Conservation (phyloP, 92 coral and sea anemone genomes). For the Heteractis magnifica region DNA sequence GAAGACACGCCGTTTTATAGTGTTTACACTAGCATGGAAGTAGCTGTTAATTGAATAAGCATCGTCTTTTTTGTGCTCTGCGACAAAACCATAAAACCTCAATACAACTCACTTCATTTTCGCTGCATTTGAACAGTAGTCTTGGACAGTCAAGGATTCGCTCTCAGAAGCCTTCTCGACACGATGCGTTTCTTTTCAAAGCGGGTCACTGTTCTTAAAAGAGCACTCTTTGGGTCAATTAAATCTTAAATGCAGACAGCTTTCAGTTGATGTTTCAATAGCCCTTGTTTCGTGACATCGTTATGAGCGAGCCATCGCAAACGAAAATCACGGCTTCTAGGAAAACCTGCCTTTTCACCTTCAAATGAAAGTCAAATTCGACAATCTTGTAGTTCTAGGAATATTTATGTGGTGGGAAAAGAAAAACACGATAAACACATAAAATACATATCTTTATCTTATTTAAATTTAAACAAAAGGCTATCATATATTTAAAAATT, state of each 20-base stretch:
- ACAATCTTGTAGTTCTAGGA: slow-evolving; percentile 1
- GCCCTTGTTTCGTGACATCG: slow-evolving; percentile 17
- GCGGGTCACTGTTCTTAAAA: slow-evolving; percentile 24
- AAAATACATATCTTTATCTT: background rate
- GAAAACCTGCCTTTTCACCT: background rate
- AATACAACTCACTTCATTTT: slow-evolving; percentile 23
- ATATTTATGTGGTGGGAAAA: slow-evolving; percentile 6
- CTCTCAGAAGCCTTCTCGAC: background rate
- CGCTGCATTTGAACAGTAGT: slow-evolving; percentile 19
- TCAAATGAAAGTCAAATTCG: background rate
- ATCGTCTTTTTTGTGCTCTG: slow-evolving; percentile 8
- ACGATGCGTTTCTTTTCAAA: slow-evolving; percentile 13
- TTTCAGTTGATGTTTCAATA: slow-evolving; percentile 34
- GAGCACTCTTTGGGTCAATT: slow-evolving; percentile 23
- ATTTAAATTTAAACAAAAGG: slow-evolving; percentile 1
- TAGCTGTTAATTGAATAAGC: slow-evolving; percentile 44
- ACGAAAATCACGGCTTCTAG: slow-evolving; percentile 6
- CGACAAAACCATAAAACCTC: slow-evolving; percentile 8
- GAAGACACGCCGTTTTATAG: slow-evolving; percentile 26
- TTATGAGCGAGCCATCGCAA: slow-evolving; percentile 4
- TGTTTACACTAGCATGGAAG: slow-evolving; percentile 38
- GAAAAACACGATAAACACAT: background rate
- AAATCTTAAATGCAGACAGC: slow-evolving; percentile 25
- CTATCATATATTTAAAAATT: background rate
- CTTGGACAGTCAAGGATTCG: background rate